Percentiles rank a stretch among this genome's conserved stretches.
Evolutionary conservation across 2,888 invertebrate species (phyloP).

Genomic region (Ophioninae sp.): DNA sequence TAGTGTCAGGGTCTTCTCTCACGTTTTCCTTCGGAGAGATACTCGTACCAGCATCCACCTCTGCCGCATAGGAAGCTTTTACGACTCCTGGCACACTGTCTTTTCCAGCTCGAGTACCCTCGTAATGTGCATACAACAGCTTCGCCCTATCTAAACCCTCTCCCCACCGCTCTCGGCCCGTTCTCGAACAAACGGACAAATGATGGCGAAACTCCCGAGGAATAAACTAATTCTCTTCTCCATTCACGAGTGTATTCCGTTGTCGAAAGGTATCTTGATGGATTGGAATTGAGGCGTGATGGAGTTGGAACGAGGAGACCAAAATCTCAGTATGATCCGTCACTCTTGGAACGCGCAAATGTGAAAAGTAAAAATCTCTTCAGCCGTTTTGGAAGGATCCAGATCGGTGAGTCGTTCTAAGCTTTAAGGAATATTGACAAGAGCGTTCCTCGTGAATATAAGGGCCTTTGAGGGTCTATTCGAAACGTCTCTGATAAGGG

Average conservation of each 20-base stretch:
- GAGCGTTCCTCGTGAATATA: no score
- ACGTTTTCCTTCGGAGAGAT: slow-evolving; percentile 18
- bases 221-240: slow-evolving; percentile 1
- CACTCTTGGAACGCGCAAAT: no score
- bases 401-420: no score
- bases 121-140: slow-evolving; percentile 62
- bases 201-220: slow-evolving; percentile 14
- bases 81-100: slow-evolving; percentile 54
- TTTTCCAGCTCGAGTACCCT: slow-evolving; percentile 52
- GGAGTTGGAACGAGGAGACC: no score
- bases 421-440: no score
- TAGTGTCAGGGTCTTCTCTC: slow-evolving; percentile 49
- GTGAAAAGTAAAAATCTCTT: no score
- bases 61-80: slow-evolving; percentile 51
- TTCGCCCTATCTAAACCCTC: slow-evolving; percentile 26
- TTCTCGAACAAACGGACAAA: slow-evolving; percentile 13
- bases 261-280: not conserved
- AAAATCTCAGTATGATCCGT: no score
- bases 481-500: no score
- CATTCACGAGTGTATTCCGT: not conserved
- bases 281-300: not conserved
- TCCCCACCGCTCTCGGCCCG: not conserved
- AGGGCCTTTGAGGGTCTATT: no score
- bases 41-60: slow-evolving; percentile 30
- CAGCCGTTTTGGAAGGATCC: no score